Evolutionary conservation across 2,888 invertebrate genomes (phyloP).

Genomic region (Sacculina carcini): DNA sequence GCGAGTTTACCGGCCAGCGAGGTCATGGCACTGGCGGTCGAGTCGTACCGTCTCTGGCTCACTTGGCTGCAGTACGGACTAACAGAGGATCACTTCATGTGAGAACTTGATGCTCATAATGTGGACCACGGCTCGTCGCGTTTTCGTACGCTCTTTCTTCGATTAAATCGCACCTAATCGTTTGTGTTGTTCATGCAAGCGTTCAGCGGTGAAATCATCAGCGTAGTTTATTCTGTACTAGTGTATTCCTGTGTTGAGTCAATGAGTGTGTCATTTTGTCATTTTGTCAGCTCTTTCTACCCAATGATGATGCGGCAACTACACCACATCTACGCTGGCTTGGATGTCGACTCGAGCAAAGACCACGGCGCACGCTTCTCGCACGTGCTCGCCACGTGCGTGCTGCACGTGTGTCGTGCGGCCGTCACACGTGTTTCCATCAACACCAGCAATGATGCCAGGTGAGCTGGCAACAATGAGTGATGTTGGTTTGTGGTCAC

Average conservation of each 20-base stretch:
- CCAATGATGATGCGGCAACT: conserved; percentile 30
- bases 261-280: background rate
- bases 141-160: no score
- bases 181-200: conserved; percentile 13
- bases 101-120: background rate
- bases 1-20: conserved; percentile 19
- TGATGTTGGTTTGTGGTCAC: no score
- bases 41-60: conserved; percentile 28
- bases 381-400: conserved; percentile 25
- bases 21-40: conserved; percentile 18
- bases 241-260: background rate
- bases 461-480: no score
- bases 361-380: conserved; percentile 24
- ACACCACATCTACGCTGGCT: conserved; percentile 30
- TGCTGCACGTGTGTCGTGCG: background rate
- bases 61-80: conserved; percentile 29
- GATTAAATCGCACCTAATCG: no score
- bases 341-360: conserved; percentile 24
- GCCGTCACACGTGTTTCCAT: no score
- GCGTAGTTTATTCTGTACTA: background rate
- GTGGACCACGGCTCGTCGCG: no score
- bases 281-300: conserved; percentile 22
- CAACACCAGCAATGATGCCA: no score
- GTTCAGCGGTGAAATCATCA: background rate
- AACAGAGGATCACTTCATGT: conserved; percentile 23